Evolutionary conservation across 2,888 invertebrate species (phyloP).

Genomic region (Corbicula japonica): DNA sequence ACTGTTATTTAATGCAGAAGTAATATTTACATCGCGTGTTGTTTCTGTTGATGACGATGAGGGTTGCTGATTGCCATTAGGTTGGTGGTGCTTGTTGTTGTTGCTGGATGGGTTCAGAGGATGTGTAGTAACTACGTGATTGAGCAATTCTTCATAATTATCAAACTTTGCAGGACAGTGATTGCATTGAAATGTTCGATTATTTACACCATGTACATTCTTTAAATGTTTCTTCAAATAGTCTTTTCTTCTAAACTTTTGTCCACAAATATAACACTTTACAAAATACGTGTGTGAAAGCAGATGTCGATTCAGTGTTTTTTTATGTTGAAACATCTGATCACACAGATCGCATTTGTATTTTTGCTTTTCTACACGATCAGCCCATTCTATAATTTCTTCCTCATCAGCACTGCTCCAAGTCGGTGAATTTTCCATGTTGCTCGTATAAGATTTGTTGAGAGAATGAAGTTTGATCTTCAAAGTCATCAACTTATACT

Average conservation of each 20-base stretch:
- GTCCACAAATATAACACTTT: constrained; percentile 11
- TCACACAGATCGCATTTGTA: constrained; percentile 4
- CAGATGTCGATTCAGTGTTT: constrained; percentile 2
- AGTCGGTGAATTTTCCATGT: constrained; percentile 1
- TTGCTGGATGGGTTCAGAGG: too few species aligned
- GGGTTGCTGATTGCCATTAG: not conserved
- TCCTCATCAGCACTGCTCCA: constrained; percentile 24
- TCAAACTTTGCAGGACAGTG: too few species aligned
- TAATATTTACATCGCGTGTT: not conserved
- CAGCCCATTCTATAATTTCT: constrained; percentile 16
- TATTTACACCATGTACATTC: not conserved
- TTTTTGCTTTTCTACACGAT: constrained; percentile 11
- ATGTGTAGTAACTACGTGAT: constrained; percentile 2
- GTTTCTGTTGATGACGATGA: constrained; percentile 12
- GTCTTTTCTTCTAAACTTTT: constrained; percentile 25
- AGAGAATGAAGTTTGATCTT: not conserved
- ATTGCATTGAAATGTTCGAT: constrained; percentile 5
- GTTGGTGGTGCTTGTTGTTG: too few species aligned
- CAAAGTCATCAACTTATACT: constrained; percentile 3
- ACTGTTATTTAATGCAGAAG: constrained; percentile 2
- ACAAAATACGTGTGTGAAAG: constrained; percentile 22
- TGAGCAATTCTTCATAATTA: too few species aligned
- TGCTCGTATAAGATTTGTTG: not conserved
- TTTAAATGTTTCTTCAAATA: constrained; percentile 3
- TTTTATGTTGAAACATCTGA: constrained; percentile 15